Conservation (phyloP, 2,888 invertebrate species). For the Oxycera nigricornis region DNA sequence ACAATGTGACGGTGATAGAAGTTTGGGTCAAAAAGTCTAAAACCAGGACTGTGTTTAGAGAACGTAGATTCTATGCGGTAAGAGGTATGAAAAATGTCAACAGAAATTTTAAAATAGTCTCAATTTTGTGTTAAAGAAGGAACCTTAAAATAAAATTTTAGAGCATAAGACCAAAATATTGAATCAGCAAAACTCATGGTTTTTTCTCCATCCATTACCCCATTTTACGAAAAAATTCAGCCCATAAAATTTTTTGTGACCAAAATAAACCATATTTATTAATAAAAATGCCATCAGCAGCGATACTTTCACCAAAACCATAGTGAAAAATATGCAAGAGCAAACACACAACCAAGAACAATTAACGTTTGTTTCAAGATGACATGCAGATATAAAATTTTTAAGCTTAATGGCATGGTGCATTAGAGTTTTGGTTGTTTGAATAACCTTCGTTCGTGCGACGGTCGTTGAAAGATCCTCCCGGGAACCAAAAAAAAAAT, state of each 20-base stretch:
- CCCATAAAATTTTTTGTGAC: too few relatives aligned
- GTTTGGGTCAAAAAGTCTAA: constrained; percentile 10
- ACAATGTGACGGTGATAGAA: constrained; percentile 28
- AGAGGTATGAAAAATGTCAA: too few relatives aligned
- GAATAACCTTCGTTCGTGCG: not conserved
- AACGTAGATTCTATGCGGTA: not conserved
- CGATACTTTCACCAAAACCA: not conserved
- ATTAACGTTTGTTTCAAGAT: constrained; percentile 41
- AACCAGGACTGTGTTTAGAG: not conserved
- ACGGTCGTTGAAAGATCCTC: constrained; percentile 9
- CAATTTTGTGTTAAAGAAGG: too few relatives aligned
- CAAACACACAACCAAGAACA: constrained; percentile 31
- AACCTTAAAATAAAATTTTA: too few relatives aligned
- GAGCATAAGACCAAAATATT: too few relatives aligned
- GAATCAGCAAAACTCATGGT: too few relatives aligned
- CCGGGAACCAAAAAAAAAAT: not conserved
- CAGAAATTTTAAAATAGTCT: too few relatives aligned
- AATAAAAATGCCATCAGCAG: not conserved
- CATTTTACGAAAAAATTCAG: too few relatives aligned
- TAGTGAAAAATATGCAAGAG: not conserved
- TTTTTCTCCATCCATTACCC: too few relatives aligned
- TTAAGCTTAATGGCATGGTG: constrained; percentile 43
- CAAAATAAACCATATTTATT: not conserved
- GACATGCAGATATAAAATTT: constrained; percentile 42
- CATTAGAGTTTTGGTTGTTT: constrained; percentile 44